Evolutionary conservation across 2,113 vertebrate genomes (phyloP).

Genomic region (Notiomystis cincta): DNA sequence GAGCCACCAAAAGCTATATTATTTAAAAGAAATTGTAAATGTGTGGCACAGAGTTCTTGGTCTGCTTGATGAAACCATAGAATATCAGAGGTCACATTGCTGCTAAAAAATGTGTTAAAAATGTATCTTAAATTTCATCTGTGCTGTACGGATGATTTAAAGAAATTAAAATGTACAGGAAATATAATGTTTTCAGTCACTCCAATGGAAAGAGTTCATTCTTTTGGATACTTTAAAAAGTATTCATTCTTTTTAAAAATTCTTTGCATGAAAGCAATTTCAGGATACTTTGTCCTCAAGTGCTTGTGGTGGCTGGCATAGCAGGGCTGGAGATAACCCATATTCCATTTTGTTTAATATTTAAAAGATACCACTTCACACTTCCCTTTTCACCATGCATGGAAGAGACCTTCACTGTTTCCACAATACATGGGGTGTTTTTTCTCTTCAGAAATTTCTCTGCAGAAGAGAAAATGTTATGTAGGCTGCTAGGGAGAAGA

Average conservation of each 20-base stretch:
- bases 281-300: background rate
- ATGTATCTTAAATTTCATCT: background rate
- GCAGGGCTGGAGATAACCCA: background rate
- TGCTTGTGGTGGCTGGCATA: fast-evolving
- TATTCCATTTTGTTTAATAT: background rate
- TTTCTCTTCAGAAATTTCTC: background rate
- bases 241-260: background rate
- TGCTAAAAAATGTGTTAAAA: background rate
- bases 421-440: background rate
- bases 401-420: background rate
- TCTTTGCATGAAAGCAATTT: background rate
- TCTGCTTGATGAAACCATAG: background rate
- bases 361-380: background rate
- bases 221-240: background rate
- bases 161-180: background rate
- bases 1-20: background rate
- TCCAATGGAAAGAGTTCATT: background rate
- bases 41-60: background rate
- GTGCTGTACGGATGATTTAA: background rate
- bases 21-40: background rate
- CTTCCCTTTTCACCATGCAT: background rate
- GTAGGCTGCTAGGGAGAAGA: background rate
- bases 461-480: background rate
- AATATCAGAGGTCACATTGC: background rate
- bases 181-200: background rate